Conservation (phyloP, 2,797 vertebrate species). For the Eremophila alpestris region DNA sequence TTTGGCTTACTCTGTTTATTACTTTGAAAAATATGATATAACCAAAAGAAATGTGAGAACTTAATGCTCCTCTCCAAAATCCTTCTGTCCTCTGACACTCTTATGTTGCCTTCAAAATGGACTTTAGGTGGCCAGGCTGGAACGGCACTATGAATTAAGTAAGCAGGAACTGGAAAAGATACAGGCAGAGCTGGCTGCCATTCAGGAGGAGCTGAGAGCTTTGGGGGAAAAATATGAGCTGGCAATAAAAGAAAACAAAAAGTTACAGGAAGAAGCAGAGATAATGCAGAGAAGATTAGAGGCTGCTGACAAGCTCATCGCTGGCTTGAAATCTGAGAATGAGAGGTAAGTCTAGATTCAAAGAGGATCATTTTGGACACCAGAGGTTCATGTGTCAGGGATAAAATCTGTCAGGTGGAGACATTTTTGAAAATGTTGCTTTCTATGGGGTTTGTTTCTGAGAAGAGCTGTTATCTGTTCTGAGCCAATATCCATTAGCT, state of each 20-base stretch:
- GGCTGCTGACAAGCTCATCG: conserved; percentile 94
- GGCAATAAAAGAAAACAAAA: conserved; percentile 86
- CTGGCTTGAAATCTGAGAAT: conserved; percentile 92
- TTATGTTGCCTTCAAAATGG: not conserved
- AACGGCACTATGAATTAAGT: conserved; percentile 87
- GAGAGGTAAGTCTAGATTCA: conserved; percentile 78
- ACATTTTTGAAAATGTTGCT: not conserved
- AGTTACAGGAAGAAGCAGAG: conserved; percentile 90
- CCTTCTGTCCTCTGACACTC: not conserved
- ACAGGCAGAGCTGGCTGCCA: conserved; percentile 82
- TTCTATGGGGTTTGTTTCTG: not conserved
- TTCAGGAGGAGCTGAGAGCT: conserved; percentile 86
- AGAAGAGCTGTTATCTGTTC: not conserved
- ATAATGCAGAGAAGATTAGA: conserved; percentile 92
- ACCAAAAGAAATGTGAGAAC: not conserved
- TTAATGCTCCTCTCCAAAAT: not conserved
- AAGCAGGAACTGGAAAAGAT: conserved; percentile 88
- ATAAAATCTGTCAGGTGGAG: not conserved
- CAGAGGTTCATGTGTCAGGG: not conserved
- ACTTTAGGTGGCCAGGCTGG: conserved; percentile 87
- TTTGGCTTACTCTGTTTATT: not conserved
- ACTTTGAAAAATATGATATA: not conserved
- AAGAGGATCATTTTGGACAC: not conserved
- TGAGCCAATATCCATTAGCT: not conserved
- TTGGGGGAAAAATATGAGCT: conserved; percentile 86